Evolutionary conservation across 2,797 vertebrate genomes (phyloP), one percentile per base, ranked within the genome.

Genomic region (Nannoperca obscura): DNA sequence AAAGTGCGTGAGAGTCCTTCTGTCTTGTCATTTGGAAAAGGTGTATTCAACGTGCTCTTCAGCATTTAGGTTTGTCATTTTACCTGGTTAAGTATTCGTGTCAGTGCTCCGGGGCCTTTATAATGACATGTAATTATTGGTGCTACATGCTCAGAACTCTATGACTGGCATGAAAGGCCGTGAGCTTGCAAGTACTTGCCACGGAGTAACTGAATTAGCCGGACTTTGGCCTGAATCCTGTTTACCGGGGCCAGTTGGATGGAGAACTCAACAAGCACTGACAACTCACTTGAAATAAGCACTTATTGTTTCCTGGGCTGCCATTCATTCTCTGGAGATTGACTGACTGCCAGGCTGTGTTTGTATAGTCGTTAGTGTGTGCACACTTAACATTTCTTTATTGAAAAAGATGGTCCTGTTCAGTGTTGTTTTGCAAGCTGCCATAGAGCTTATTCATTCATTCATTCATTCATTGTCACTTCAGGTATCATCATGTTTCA

Each of bases 101-200:
- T 86, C 71, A 69, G 71, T 61, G 58, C 76, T 84, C 55, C 71
- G 46, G 71, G 65, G 76, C 59, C 40, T 2, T 2, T 61, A 24
- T 76, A 89, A 86, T 89, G 74, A 85, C 81, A 72, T 90, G 79
- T 84, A 79, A 92, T 93, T 89, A 89, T 89, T 81, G 62, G 71
- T 78, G 80, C 74, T 88, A 32, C 67, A 80, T 81, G 73, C 71
- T 88, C 73, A 77, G 64, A 69, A 86, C 70, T 88, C 79, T 60
- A 67, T 58, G 73, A 80, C 76, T 79, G 69, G 32, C 81, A 73
- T 82, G 66, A 76, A 84, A 83, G 72, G 59, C 57, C 0, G 42
- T 47, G 61, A 85, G 77, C 86, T 85, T 91, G 85, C 83, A 78
- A 75, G 76, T 85, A 85, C 86, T 87, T 92, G 84, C 72, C 63